Base-by-base conservation (phyloP, 2,888 invertebrate genomes). In the Apamea anceps region DNA sequence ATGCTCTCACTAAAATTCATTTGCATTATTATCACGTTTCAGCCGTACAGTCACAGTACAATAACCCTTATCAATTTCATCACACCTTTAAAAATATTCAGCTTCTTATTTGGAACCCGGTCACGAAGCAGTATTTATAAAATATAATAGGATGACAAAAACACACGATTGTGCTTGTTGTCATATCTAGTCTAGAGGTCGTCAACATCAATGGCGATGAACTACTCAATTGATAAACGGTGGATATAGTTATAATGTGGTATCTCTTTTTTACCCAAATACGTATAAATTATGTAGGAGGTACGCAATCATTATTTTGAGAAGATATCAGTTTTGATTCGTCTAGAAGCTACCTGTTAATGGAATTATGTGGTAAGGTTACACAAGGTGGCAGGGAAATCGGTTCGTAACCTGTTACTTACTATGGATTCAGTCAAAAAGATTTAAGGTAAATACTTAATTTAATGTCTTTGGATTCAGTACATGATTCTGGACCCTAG, bases 181-280 rank as follows among this genome's bases (percentile, higher is more conserved):
- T 51, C 21, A 51, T 12, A 48, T 60, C 32, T 57, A 25, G 37
- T 72, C 54, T 72, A 25, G 37, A 25, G 63, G 63, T n/a, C 81
- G 7, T 32, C 2, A 74, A 42, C 13, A 72, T 48, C 25, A 65
- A 57, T 65, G n/a, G 45, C 51, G 10, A 32, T 51, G 51, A 28
- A 48, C 13, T 32, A 66, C 28, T 78, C 15, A 8, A 66, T 78
- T 57, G 32, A 48, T 28, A n/a, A 28, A 57, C 77, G 25, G 13
- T 45, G 37, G 6, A 51, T 66, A 66, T 18, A 37, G 37, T 67
- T 51, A 37, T 42, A 21, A 57, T 60, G 37, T 42, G 13, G 51
- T 7, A 62, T 68, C 51, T 48, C 0, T 6, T 42, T 42, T 67
- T 12, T 28, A 13, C 28, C 60, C 25, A 32, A 60, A 12, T 32